Base-by-base conservation (phyloP, 2,888 invertebrate species). In the Drosophila diplacantha region DNA sequence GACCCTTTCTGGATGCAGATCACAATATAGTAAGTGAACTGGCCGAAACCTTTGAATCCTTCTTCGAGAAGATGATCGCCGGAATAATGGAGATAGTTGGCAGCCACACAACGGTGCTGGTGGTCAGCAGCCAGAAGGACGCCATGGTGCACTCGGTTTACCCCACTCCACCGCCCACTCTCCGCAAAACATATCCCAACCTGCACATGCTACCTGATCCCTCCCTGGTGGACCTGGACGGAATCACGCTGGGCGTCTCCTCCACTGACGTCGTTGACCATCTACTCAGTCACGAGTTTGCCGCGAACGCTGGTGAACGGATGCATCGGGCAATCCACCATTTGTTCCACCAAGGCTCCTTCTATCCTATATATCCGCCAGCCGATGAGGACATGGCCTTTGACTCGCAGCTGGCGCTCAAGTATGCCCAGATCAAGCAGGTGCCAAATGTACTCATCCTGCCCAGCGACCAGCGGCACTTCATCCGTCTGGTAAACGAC, bases 261-360 rank as follows among this genome's bases (percentile, higher is more conserved):
- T 93, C 96, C 26, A 92, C 93, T 0, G 98, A 98, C 86, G 90
- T 94, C 39, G 89, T 97, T 9, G 93, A 95, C 89, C 95, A 97
- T 85, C 88, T 97, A 31, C 92, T 93, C 44, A 92, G 92, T 80
- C 93, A 94, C 83, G 97, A 97, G 88, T 90, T 96, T 73, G 91
- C 92, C 2, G 86, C 90, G 16, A 89, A 90, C 72, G 87, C 89
- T 18, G 86, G 88, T 26, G 95, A 96, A 85, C 92, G 95, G 77
- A 88, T 96, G 68, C 91, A 93, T 32, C 92, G 96, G 8, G 88
- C 95, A 43, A 92, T 93, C 16, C 89, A 91, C 22, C 94, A 96
- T 88, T 87, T 97, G 39, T 82, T 96, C 34, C 88, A 91, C 69
- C 97, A 97, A 88, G 92, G 92, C 79, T 92, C 92, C 69, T 95